Evolutionary conservation across 2,888 invertebrate species (phyloP).

Genomic region (Leptarthrus brevirostris): DNA sequence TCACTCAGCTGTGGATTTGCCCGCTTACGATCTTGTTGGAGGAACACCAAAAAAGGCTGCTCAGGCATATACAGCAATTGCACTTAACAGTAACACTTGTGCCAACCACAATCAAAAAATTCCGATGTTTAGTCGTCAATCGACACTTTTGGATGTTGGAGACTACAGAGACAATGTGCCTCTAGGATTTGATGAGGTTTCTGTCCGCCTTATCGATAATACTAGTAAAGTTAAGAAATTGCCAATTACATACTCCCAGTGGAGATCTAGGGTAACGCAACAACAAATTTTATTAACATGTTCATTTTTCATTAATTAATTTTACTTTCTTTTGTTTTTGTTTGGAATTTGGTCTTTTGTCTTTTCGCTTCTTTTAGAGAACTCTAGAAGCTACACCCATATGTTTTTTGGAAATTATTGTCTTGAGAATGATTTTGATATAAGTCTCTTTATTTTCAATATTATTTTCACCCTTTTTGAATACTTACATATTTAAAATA

Average conservation of each 20-base stretch:
- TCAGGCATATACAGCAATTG: neutral
- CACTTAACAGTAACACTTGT: neutral
- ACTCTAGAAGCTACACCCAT: conserved; percentile 10
- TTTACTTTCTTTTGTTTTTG: conserved; percentile 44
- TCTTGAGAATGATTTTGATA: conserved; percentile 20
- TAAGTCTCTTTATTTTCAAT: neutral
- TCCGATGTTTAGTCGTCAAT: conserved; percentile 30
- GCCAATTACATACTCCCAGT: conserved; percentile 72
- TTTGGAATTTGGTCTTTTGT: conserved; percentile 36
- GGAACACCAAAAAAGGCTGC: conserved; percentile 34
- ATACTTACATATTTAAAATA: neutral
- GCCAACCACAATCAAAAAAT: conserved; percentile 45
- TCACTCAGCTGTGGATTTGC: conserved; percentile 71
- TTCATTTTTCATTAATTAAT: conserved; percentile 34
- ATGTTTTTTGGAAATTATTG: conserved; percentile 12
- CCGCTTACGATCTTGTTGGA: conserved; percentile 58
- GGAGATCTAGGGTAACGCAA: conserved; percentile 71
- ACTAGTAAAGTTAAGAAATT: conserved; percentile 67
- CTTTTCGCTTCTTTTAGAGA: conserved; percentile 10
- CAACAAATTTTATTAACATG: conserved; percentile 55
- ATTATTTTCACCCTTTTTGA: neutral
- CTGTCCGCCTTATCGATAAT: conserved; percentile 67
- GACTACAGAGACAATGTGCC: conserved; percentile 50
- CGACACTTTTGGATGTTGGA: conserved; percentile 52
- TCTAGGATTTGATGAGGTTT: conserved; percentile 67